Base-by-base conservation (phyloP, 2,888 invertebrate species). In the Mythimna impura region DNA sequence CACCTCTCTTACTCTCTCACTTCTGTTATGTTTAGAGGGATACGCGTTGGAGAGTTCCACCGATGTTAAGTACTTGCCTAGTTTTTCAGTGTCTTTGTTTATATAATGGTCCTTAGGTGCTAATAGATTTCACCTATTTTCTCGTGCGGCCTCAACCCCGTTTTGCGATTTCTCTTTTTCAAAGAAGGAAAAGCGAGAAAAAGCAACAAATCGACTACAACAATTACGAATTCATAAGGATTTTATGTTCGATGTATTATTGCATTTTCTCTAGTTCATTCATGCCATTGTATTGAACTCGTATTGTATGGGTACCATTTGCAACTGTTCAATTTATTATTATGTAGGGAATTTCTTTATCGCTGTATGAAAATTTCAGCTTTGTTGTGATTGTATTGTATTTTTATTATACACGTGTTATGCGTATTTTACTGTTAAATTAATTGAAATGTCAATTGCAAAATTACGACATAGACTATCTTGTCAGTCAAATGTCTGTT, bases 261-360 rank as follows among this genome's bases (percentile, higher is more conserved):
- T 81, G 71, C 58, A 68, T 72, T 80, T 81, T 72, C 61, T 71
- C 62, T 65, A 61, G 63, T 71, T 68, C 67, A 80, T 76, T 68
- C 72, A 78, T 22, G 17, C 40, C 73, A 63, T 77, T 80, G 80
- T 68, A 62, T 72, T 81, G 61, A 66, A 43, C 36, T 57, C 52
- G 61, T 60, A 80, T 76, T 81, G 81, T 79, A 66, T 65, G 61
- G 54, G 40, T 36, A 71, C 71, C 81, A 71, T 76, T 79, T 71
- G 76, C 71, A 76, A 76, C 57, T 80, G 71, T 67, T 80, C 81
- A 71, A 61, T 76, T 66, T 79, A 54, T 76, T 76, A 66, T 74
- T 50, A 52, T 80, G 74, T 60, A 69, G 52, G 36, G 36, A 66
- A 58, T 74, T 80, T 54, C 47, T 72, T 66, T 73, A 63, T 54